Evolutionary conservation across 2,797 vertebrate species (phyloP), one percentile per base, ranked within the genome.

Genomic region (Ptychobarbus kaznakovi): DNA sequence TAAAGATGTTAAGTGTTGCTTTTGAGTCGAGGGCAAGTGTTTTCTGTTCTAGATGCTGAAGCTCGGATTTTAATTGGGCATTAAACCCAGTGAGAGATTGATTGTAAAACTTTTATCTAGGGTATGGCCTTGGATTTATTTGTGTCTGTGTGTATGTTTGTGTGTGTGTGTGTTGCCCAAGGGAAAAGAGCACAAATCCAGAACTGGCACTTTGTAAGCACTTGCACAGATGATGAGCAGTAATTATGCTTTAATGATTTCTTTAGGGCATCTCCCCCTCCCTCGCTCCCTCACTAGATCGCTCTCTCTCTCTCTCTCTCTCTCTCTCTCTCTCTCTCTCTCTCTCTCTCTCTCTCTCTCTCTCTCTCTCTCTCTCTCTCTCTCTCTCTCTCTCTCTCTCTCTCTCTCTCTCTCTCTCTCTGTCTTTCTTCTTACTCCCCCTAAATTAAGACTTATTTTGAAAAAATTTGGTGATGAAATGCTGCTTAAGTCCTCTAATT

Each of bases 201-300:
- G 90, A 89, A 85, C 91, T 93, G 93, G 94, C 93, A 93, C 92
- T 95, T 95, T 94, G 92, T 90, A 94, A 94, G 92, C 92, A 92
- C 93, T 93, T 91, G 93, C 93, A 90, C 93, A 92, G 92, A 93
- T 94, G 94, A 94, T 93, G 92, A 94, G 93, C 91, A 87, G 92
- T 94, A 94, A 95, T 95, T 94, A 94, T 76, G 87, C 90, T 94
- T 94, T 95, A 95, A 96, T 95, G 93, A 94, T 94, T 94, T 94
- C 93, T 94, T 93, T 89, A 92, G 93, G 95, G 93, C 92, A 92
- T 92, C 90, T 86, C 87, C 91, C 91, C 92, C 89, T 91, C 89
- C 74, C 66, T 81, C 2, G 12, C 58, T 63, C n/a, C 42, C 53
- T 72, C 66, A 25, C 73, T 77, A 40, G 35, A 49, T 80, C 73